Evolutionary conservation across 23 tunicate genomes (phyloP).

Genomic region (Trididemnum clinides): DNA sequence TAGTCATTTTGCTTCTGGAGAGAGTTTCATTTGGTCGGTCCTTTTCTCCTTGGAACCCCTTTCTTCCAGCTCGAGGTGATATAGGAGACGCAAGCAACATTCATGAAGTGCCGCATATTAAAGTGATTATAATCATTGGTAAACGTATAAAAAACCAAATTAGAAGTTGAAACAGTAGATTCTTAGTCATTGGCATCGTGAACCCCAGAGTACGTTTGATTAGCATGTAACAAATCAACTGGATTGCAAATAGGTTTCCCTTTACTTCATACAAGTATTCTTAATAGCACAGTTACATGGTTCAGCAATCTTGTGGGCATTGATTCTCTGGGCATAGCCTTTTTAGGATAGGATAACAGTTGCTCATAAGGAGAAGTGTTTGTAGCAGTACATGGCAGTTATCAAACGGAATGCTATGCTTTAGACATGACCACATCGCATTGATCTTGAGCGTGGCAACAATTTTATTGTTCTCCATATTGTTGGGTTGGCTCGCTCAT

Average conservation of each 20-base stretch:
- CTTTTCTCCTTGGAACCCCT: no score
- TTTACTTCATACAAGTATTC: conserved; percentile 22
- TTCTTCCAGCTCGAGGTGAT: no score
- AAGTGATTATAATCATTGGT: no score
- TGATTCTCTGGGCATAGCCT: not conserved
- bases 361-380: no score
- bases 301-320: not conserved
- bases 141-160: conserved; percentile 25
- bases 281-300: not conserved
- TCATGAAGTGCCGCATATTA: no score
- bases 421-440: not conserved
- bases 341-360: no score
- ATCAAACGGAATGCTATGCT: not conserved
- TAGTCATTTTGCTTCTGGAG: no score
- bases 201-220: conserved; percentile 15
- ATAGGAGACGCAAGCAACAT: no score
- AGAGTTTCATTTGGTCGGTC: no score
- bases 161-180: conserved; percentile 33
- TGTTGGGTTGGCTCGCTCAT: conserved; percentile 17
- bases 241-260: conserved; percentile 22
- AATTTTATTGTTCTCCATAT: conserved; percentile 23
- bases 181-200: no score
- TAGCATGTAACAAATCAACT: conserved; percentile 8
- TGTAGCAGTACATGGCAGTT: no score
- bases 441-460: not conserved